A percentile compares a stretch with the other conserved stretches of the same genome.
Conservation (phyloP, 2,797 vertebrate species). For the Remorina albescens region DNA sequence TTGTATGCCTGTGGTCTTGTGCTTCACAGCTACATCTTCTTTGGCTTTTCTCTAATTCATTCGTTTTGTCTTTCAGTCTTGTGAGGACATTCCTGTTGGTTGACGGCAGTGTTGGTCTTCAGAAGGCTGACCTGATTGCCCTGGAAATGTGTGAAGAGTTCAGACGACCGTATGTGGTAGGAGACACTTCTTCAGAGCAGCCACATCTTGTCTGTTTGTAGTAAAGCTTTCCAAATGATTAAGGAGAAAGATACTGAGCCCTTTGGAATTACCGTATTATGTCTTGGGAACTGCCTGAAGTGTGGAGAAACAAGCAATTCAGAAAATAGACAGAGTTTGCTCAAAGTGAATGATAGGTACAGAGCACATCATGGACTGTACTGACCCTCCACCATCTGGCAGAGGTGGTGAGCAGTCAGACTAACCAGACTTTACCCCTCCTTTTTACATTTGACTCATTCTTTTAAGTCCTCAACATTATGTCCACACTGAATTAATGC, state of each 20-base stretch:
- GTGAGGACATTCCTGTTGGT: slow-evolving; percentile 93
- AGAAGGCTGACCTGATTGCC: slow-evolving; percentile 87
- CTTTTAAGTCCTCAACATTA: slow-evolving; percentile 50
- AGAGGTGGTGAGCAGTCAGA: background rate
- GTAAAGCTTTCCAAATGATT: background rate
- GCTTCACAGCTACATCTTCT: no score
- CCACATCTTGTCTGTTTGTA: background rate
- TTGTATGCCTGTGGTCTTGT: no score
- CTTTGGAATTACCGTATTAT: background rate
- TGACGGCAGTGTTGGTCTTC: slow-evolving; percentile 89
- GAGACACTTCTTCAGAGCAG: slow-evolving; percentile 27
- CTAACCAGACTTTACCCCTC: background rate
- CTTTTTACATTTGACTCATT: slow-evolving; percentile 10
- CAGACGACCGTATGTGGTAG: slow-evolving; percentile 92
- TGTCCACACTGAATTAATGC: slow-evolving; percentile 68
- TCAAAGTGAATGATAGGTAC: background rate
- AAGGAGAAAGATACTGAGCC: background rate
- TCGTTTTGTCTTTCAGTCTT: slow-evolving; percentile 80
- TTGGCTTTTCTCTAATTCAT: background rate
- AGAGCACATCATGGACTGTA: background rate
- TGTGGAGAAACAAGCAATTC: background rate
- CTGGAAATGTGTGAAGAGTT: slow-evolving; percentile 97
- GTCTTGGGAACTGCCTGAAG: background rate
- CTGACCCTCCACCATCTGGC: background rate
- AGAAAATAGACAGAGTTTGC: background rate